Base-by-base conservation (phyloP, 2,797 vertebrate species). In the Schizopygopsis pylzovi region DNA sequence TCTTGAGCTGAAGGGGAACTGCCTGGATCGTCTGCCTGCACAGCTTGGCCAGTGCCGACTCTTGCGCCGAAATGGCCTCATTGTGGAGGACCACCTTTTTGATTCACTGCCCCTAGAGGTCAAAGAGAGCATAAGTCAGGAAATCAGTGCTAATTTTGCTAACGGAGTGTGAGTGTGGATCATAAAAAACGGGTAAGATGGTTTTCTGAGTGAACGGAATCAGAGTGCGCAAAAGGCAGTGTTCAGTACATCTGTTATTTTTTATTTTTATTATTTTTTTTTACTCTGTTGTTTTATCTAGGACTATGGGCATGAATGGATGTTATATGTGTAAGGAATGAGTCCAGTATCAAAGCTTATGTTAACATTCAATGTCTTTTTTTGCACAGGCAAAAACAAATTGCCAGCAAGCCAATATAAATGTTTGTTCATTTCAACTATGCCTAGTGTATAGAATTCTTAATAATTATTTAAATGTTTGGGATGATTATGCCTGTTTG, bases 1-100 rank as follows among this genome's bases (percentile, higher is more conserved):
- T 52, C 94, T 99, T 91, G 98, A 99, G 93, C 92, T 99, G 89
- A 99, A 98, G 92, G 98, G 97, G 89, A 99, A 99, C 93, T 98
- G 97, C 92, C 92, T 99, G 89, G 98, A 99, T 90, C 97, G 97
- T 84, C 95, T 99, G 72, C 98, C 98, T 8, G 90, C 94, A 77
- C 97, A 97, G 77, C 95, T 99, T 28, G 96, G 96, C 49, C 97
- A 97, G 92, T 99, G 98, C 92, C 92, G 94, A 63, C 96, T 97
- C 91, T 96, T 99, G 90, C 97, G 95, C 90, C 96, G 96, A 92
- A 96, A 94, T n/a, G 96, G 98, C 89, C 96, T 99, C 20, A 85
- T 97, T 4, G 96, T 99, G 86, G 98, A 99, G 90, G 98, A 99
- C 92, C 98, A 99, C 89, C 97, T 99, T 89, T 99, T 99, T 90